phyloP scores from a whole-genome alignment of 2,797 vertebrate species.

The Scolopax rusticola region DNA sequence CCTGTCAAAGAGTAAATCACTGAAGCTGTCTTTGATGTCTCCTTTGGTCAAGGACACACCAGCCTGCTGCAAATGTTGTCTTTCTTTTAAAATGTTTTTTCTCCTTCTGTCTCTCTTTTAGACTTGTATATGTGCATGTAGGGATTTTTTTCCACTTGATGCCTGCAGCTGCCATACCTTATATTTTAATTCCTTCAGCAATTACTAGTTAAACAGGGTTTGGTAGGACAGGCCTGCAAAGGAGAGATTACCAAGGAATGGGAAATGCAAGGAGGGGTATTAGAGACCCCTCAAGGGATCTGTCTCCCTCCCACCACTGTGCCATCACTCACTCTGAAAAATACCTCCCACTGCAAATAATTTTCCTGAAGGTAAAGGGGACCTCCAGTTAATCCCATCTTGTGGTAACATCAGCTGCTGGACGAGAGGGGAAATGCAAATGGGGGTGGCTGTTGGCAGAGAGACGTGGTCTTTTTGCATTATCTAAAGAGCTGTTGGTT shows the following conservation, averaged over 20 bases:
- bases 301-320: neutral
- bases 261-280: neutral
- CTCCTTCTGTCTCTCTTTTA: neutral
- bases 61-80: slow-evolving; percentile 17
- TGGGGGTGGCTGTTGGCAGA: neutral
- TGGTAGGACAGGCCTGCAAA: slow-evolving; percentile 4
- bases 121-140: neutral
- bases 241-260: neutral
- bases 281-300: neutral
- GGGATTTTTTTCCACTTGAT: neutral
- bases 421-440: neutral
- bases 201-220: neutral
- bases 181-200: neutral
- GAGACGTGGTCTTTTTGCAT: neutral
- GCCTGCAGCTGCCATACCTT: slow-evolving; percentile 8
- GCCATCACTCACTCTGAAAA: slow-evolving; percentile 2
- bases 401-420: neutral
- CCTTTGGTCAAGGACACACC: slow-evolving; percentile 46
- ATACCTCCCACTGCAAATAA: neutral
- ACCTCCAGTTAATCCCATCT: slow-evolving; percentile 16
- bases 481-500: neutral
- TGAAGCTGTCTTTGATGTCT: slow-evolving; percentile 61
- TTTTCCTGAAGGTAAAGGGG: neutral
- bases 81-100: slow-evolving; percentile 45
- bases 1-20: slow-evolving; percentile 70